These are phyloP conservation scores for Cecidostiba fungosa DNA, from an alignment of 2,888 invertebrate species.

Conservation along the genomic window DNA sequence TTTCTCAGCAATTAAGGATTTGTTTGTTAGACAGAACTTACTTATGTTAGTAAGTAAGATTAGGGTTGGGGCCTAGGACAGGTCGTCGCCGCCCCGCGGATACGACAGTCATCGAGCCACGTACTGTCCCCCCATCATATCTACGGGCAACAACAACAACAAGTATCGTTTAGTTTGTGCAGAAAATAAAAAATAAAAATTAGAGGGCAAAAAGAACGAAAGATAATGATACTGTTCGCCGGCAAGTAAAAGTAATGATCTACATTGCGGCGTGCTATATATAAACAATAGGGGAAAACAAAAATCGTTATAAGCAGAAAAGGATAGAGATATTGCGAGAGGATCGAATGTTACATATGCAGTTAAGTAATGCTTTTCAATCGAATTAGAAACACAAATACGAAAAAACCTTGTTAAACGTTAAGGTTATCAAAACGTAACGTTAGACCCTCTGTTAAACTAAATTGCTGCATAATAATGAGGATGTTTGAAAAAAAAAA, in stretches of 20 bases:
- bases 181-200: constrained; percentile 75
- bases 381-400: not conserved
- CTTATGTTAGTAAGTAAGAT: constrained; percentile 81
- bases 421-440: not conserved
- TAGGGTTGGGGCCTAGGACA: constrained; percentile 81
- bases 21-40: constrained; percentile 80
- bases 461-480: constrained; percentile 33
- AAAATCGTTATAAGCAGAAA: constrained; percentile 49
- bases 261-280: constrained; percentile 59
- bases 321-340: constrained; percentile 43
- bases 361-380: constrained; percentile 3
- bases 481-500: constrained; percentile 44
- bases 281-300: constrained; percentile 33
- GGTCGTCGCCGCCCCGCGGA: constrained; percentile 83
- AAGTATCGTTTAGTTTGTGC: constrained; percentile 80
- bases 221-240: constrained; percentile 49
- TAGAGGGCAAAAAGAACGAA: constrained; percentile 49
- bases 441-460: constrained; percentile 33
- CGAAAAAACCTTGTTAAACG: not conserved
- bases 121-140: constrained; percentile 83
- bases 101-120: constrained; percentile 85
- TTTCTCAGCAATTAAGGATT: constrained; percentile 74
- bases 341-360: constrained; percentile 33
- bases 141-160: constrained; percentile 81
- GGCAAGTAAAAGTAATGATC: constrained; percentile 53